Conservation (phyloP, 1,140 invertebrate species). For the Andricus grossulariae region DNA sequence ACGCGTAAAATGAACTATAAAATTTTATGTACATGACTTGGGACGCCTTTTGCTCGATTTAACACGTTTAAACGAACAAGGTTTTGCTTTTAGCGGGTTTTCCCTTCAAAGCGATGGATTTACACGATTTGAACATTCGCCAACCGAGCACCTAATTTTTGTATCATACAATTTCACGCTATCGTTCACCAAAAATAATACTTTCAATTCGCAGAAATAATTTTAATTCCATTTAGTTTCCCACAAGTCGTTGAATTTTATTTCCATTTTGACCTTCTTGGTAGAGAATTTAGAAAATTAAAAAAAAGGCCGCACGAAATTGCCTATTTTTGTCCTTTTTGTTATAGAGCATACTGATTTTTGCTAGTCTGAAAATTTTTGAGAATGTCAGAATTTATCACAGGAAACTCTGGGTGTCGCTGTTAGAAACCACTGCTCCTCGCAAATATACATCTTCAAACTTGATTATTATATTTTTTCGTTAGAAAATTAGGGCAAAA, state of each 20-base stretch:
- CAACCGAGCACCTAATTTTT: not conserved
- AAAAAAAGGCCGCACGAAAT: constrained; percentile 59
- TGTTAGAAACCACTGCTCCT: constrained; percentile 1
- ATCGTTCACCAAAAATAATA: too few relatives aligned
- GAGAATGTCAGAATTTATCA: constrained; percentile 56
- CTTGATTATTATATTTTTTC: not conserved
- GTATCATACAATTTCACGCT: not conserved
- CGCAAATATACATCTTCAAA: not conserved
- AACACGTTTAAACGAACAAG: not conserved
- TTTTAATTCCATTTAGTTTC: not conserved
- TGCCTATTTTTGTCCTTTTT: constrained; percentile 50
- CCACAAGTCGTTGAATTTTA: not conserved
- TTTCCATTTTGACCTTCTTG: constrained; percentile 44
- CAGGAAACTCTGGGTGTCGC: constrained; percentile 50
- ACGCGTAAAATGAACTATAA: too few relatives aligned
- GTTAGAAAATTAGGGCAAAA: too few relatives aligned
- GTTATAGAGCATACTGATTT: constrained; percentile 61
- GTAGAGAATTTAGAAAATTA: constrained; percentile 64
- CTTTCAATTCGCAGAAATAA: too few relatives aligned
- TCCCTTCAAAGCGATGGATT: not conserved
- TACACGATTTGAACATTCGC: not conserved
- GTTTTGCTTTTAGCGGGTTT: not conserved
- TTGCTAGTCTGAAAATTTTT: constrained; percentile 64
- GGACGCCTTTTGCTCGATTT: not conserved
- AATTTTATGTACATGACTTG: too few relatives aligned